Base-by-base conservation (phyloP, 1,140 invertebrate species). In the Rhyacophila brunnea region DNA sequence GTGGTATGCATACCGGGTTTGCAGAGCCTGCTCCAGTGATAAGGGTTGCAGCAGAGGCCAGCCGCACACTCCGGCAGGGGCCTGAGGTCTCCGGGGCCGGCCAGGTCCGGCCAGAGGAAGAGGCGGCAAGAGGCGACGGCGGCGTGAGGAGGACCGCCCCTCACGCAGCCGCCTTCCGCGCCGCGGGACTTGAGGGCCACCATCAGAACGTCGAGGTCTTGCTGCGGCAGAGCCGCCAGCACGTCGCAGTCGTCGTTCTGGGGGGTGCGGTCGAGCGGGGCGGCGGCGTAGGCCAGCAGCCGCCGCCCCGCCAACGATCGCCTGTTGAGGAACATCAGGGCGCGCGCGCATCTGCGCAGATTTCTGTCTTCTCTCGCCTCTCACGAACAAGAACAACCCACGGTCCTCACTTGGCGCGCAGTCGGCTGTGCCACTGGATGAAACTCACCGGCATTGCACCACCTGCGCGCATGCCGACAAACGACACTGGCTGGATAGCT, bases 1-100 rank as follows among this genome's bases (percentile, higher is more conserved):
- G n/a, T n/a, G n/a, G 23, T 28, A 28, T 28, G 9, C 14, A 40
- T 80, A 91, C 89, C 89, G 80, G 87, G 83, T 75, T 85, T 82
- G 80, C 84, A 87, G 61, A 90, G 80, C 60, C 87, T 82, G 73
- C 85, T 90, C 88, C 87, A 91, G 70, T 91, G 90, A 73, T 88
- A 87, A 44, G 89, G 90, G 74, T 92, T 92, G 80, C 88, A 91
- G 75, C 90, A 92, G 49, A 82, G 77, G 38, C 75, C 74, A 63
- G 68, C 71, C 42, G 69, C 70, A 59, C 72, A 75, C 57, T 80
- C 79, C 32, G 89, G 88, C 63, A 90, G 77, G 63, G 84, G 80
- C 62, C 86, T 86, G 58, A 91, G 77, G 70, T 89, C 85, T 62
- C 71, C 70, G 48, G 78, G 72, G 65, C 81, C 78, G 43, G 74